These are phyloP conservation scores for Hydropsyche tenuis DNA, from an alignment of 1,140 invertebrate species.

Conservation along the genomic window DNA sequence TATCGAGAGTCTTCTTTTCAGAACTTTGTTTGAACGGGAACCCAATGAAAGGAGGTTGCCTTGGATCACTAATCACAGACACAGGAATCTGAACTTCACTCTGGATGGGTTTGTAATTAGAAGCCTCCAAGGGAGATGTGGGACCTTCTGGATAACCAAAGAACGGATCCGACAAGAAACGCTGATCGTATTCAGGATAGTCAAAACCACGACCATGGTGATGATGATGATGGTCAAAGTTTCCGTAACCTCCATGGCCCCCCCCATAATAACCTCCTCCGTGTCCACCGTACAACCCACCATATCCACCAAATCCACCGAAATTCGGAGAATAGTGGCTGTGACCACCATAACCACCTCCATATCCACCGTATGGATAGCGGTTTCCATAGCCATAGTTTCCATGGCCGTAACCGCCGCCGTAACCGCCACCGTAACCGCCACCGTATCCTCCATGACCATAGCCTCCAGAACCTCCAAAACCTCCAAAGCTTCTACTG, in stretches of 20 bases:
- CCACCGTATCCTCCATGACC: too few species aligned
- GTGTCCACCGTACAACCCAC: slow-evolving; percentile 1
- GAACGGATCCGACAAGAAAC: background rate
- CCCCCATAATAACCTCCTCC: slow-evolving; percentile 18
- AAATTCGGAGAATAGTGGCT: too few species aligned
- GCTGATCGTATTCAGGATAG: background rate
- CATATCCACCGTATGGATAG: slow-evolving; percentile 17
- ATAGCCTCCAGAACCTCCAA: slow-evolving; percentile 30
- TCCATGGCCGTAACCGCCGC: slow-evolving; percentile 26
- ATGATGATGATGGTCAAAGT: slow-evolving; percentile 7
- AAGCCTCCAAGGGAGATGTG: background rate
- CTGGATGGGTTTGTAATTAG: background rate
- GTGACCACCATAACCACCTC: slow-evolving; percentile 17
- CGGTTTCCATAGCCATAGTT: slow-evolving; percentile 3
- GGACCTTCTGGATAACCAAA: background rate
- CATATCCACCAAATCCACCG: slow-evolving; percentile 14
- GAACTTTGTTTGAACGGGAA: slow-evolving; percentile 5
- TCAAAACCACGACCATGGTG: background rate
- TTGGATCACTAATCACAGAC: background rate
- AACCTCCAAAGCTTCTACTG: background rate
- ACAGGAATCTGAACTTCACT: slow-evolving; percentile 10
- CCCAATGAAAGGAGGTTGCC: background rate
- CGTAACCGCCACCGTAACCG: slow-evolving; percentile 27
- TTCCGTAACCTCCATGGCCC: background rate
- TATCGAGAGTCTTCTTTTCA: background rate